A percentile compares a stretch with the other conserved stretches of the same genome.
Evolutionary conservation across 2,113 vertebrate genomes (phyloP).

Genomic region (Orycteropus afer): DNA sequence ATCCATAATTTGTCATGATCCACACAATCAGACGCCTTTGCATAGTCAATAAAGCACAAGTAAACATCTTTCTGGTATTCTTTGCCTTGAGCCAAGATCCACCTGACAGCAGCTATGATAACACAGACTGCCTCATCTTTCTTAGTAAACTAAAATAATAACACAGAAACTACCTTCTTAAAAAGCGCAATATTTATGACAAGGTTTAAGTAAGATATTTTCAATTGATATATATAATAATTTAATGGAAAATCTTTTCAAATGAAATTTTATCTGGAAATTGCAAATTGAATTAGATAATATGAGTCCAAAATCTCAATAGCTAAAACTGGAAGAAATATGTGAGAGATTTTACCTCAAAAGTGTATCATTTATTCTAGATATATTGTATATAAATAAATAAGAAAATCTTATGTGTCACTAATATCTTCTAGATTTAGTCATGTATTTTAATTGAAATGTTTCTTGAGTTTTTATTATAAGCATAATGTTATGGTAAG

Average conservation of each 20-base stretch:
- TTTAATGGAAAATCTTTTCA: not conserved
- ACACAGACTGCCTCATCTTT: no score
- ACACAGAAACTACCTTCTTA: not conserved
- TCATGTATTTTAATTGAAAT: not conserved
- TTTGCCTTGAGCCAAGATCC: no score
- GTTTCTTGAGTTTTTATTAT: not conserved
- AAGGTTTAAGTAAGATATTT: not conserved
- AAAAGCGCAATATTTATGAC: not conserved
- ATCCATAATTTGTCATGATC: no score
- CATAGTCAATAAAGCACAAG: no score
- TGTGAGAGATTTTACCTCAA: not conserved
- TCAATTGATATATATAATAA: not conserved
- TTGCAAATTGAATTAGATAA: constrained; percentile 21
- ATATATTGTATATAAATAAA: not conserved
- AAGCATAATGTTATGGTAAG: not conserved
- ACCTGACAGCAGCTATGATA: no score
- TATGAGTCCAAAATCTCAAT: constrained; percentile 4
- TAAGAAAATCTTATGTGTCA: not conserved
- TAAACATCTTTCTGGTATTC: no score
- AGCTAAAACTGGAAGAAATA: not conserved
- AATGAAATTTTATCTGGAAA: not conserved
- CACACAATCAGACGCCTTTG: no score
- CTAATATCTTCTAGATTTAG: not conserved
- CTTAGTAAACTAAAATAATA: not conserved
- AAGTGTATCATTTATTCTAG: not conserved